Base-by-base conservation (phyloP, 2,797 vertebrate species). In the Propithecus perrieri region DNA sequence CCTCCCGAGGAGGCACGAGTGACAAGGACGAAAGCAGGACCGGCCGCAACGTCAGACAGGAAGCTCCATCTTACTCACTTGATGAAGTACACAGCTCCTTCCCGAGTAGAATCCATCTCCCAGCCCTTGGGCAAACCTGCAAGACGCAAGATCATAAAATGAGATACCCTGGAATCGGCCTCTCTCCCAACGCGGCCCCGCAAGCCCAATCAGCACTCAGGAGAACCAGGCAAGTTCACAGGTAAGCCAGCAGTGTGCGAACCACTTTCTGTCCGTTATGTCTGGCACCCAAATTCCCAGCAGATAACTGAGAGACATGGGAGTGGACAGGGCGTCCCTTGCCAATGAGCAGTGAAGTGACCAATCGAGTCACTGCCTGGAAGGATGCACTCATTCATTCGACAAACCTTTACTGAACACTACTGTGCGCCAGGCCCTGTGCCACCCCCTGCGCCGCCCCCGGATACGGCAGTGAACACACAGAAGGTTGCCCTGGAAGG, bases 11-110 rank as follows among this genome's bases (percentile, higher is more conserved):
- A 74, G 53, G 28, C n/a, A 5, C 1, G 17, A 11, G 24, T 15
- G 41, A 63, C 33, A 7, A 65, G 46, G 48, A 55, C 26, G 14
- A 50, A 57, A 59, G 38, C 26, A 61, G 48, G 6, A 38, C 46
- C 69, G 35, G 50, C 1, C 3, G 72, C 11, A 1, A 57, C 65
- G 35, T 38, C 2, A 79, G 85, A 59, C 22, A 4, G 30, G 14
- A 24, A 13, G 65, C 24, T 0, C 38, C 9, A n/a, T 18, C 33
- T 4, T 96, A 98, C 98, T 99, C 98, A 99, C 99, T 98, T 99
- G 98, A 99, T 98, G 97, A 99, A 99, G 96, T 98, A 99, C 80
- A 98, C 92, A n/a, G 98, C 97, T 61, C 98, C 99, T 4, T 98
- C 98, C 61, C 28, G 80, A 0, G 98, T 98, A 74, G 95, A 98